Percentiles rank a stretch among this genome's conserved stretches.
Conservation (phyloP, 2,113 vertebrate species). For the Phrynocephalus versicolor region DNA sequence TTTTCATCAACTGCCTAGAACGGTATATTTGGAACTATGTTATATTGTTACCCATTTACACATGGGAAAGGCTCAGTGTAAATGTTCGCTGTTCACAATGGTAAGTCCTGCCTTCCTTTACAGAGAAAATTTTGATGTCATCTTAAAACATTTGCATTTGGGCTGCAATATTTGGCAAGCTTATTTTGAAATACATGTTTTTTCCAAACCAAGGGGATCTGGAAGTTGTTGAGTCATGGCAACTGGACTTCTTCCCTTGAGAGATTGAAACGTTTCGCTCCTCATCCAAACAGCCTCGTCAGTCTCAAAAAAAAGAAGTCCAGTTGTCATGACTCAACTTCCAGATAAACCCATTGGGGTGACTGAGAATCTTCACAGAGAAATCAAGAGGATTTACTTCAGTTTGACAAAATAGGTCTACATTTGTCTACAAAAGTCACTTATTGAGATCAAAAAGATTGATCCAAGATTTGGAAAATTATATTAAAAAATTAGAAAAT, state of each 20-base stretch:
- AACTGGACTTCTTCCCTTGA: too few species aligned
- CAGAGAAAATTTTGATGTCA: background rate
- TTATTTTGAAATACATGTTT: background rate
- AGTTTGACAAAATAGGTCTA: background rate
- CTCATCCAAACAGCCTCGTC: too few species aligned
- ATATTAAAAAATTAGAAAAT: too few species aligned
- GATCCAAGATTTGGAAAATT: too few species aligned
- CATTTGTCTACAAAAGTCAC: background rate
- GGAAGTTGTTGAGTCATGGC: too few species aligned
- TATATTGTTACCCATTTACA: background rate
- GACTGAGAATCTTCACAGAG: too few species aligned
- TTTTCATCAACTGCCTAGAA: conserved; percentile 50
- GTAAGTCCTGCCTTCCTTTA: background rate
- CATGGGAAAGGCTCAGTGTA: background rate
- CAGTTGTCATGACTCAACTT: too few species aligned
- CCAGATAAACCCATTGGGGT: too few species aligned
- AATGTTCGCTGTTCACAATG: background rate
- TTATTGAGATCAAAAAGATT: background rate
- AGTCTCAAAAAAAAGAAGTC: too few species aligned
- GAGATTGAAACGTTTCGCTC: too few species aligned
- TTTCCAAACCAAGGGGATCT: background rate
- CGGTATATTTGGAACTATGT: background rate
- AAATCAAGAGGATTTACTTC: background rate
- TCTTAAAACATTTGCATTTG: background rate
- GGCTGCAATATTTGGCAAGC: background rate